A percentile compares a stretch with the other conserved stretches of the same genome.
phyloP scores from a whole-genome alignment of 2,888 invertebrate species.

The Acrobasis consociella region DNA sequence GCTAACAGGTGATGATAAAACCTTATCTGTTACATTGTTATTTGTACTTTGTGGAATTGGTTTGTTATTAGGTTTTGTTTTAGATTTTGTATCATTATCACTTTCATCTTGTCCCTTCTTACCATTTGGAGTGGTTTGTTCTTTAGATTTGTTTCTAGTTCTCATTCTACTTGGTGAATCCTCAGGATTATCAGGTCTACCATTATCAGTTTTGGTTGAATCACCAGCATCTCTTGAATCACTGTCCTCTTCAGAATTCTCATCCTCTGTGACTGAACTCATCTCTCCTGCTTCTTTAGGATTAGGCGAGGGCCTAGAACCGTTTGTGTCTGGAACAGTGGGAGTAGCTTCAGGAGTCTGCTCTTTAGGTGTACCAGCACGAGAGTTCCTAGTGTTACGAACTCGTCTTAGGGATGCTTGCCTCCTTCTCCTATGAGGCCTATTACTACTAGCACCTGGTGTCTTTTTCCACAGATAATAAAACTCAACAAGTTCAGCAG shows the following conservation, averaged over 20 bases:
- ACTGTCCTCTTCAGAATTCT: conserved; percentile 97
- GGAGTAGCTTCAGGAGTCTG: conserved; percentile 85
- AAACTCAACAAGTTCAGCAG: conserved; percentile 98
- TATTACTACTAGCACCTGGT: conserved; percentile 97
- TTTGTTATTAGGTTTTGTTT: conserved; percentile 56
- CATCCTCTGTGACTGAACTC: conserved; percentile 93
- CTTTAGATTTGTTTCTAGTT: conserved; percentile 92
- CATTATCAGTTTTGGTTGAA: conserved; percentile 92
- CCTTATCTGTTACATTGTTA: conserved; percentile 69
- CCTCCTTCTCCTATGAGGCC: conserved; percentile 95
- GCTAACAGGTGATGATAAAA: conserved; percentile 64
- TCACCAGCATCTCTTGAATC: conserved; percentile 93
- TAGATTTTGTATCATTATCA: conserved; percentile 73
- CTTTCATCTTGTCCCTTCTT: conserved; percentile 77
- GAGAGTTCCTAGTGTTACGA: conserved; percentile 93
- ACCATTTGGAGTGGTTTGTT: conserved; percentile 83
- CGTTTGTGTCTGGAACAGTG: conserved; percentile 77
- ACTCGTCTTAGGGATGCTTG: conserved; percentile 94
- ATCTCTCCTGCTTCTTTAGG: conserved; percentile 87
- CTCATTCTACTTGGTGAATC: conserved; percentile 94
- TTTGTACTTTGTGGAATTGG: conserved; percentile 68
- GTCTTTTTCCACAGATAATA: conserved; percentile 99
- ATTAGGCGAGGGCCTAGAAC: conserved; percentile 85
- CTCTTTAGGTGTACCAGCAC: conserved; percentile 90
- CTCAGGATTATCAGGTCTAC: conserved; percentile 88